Evolutionary conservation across 2,888 invertebrate genomes (phyloP), one percentile per base, ranked within the genome.

Genomic region (Eudemis profundana): DNA sequence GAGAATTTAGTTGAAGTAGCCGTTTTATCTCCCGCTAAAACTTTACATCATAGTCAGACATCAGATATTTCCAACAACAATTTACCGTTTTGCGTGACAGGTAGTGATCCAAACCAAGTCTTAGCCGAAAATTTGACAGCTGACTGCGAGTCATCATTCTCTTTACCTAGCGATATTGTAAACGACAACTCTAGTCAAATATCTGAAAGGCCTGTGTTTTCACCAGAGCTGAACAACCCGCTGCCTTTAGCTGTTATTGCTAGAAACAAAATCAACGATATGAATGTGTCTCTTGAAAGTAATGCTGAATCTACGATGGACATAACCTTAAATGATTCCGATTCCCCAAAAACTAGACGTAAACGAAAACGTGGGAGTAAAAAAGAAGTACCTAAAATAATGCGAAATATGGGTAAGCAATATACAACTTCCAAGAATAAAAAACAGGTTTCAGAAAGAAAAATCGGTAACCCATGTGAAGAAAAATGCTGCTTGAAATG

Each of bases 381-480:
- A 14, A 40, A 40, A 5, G 40, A 40, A 14, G 14, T 40, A 40
- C 14, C 40, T 4, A 2, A 40, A 5, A 14, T 2, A 5, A 15
- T n/a, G 40, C 40, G 40, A 40, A 40, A 40, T 40, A 40, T 40
- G 40, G 40, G 40, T 14, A 3, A 14, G 14, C 14, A 40, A 14
- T 40, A 40, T 14, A 40, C 40, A 40, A 40, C 40, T 40, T 40
- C n/a, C 14, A 40, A 40, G 40, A 40, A 40, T 14, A 40, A 40
- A 40, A 40, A 40, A 14, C 3, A 2, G 4, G 5, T 40, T 4
- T 7, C 15, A 1, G 40, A 42, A 17, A 42, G 19, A 42, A 42
- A 42, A 42, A 42, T 42, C 17, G 42, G 42, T 42, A 10, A 10
- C 1, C 17, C 42, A 2, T 42, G 42, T 42, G 42, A 17, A 8